These are phyloP conservation scores for Pteromalus puparum DNA, from an alignment of 1,140 invertebrate species.

Conservation along the genomic window DNA sequence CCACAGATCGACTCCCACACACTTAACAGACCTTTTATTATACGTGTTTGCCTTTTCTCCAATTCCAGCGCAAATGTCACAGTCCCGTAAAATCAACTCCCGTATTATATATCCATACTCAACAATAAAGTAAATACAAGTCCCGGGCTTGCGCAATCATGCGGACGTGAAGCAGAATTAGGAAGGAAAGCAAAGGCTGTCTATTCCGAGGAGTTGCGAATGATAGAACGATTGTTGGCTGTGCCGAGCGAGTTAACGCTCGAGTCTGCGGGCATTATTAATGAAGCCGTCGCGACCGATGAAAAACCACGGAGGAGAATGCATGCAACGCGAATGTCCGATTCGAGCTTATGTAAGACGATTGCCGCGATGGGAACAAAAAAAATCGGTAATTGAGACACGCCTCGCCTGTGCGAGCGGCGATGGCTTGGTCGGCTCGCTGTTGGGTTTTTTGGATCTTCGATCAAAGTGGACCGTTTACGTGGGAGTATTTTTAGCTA, in stretches of 20 bases:
- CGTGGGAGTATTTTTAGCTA: too few species aligned
- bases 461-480: too few species aligned
- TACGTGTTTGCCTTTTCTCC: too few species aligned
- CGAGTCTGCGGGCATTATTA: constrained; percentile 7
- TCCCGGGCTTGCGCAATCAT: background rate
- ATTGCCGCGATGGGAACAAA: background rate
- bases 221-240: constrained; percentile 2
- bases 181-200: constrained; percentile 19
- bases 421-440: background rate
- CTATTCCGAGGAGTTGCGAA: background rate
- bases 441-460: background rate
- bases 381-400: background rate
- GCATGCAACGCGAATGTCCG: background rate
- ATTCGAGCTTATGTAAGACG: background rate
- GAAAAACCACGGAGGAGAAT: background rate
- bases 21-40: too few species aligned
- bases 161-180: background rate
- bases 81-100: too few species aligned
- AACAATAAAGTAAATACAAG: background rate
- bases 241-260: constrained; percentile 13
- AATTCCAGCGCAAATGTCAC: too few species aligned
- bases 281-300: background rate
- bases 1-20: too few species aligned
- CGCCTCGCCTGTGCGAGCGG: background rate
- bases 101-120: too few species aligned